Evolutionary conservation across 2,888 invertebrate species (phyloP), one percentile per base, ranked within the genome.

Genomic region (Capitulum mitella): DNA sequence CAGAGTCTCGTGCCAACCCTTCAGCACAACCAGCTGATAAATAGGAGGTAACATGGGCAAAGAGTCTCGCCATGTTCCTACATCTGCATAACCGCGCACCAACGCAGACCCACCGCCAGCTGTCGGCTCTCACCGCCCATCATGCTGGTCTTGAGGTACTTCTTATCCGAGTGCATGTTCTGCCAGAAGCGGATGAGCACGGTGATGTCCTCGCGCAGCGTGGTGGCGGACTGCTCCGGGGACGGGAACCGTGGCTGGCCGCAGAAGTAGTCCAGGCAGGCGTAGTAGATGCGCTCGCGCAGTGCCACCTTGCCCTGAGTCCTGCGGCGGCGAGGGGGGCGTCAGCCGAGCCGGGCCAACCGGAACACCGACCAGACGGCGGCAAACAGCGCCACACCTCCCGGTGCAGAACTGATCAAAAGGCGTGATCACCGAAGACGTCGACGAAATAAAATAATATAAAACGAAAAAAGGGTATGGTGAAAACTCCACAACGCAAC

Each of bases 181-280:
- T 97, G 94, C 98, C 98, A 99, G 87, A 99, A 99, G 83, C 92
- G 91, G 79, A 97, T 90, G 78, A 99, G 86, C 0, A 92, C 92
- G 58, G 91, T 89, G 82, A 99, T 93, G 84, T 99, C 98, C 83
- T 97, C 96, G 32, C 94, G 87, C 29, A 99, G 86, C 10, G 91
- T 89, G 0, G 92, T 89, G 51, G 90, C 89, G 29, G 46, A 29
- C 76, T 76, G 76, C 8, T 76, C 29, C 5, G 76, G 46, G 0
- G 92, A 92, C 0, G 98, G 98, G 83, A 93, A 94, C 79, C 92
- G 92, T n/a, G 93, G 91, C 0, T 93, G 92, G 1, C 94, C 90
- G 84, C 95, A 95, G 86, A 96, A 99, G 86, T 98, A 99, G 85
- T 99, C 98, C 78, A 99, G 87, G 79, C 98, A 96, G 54, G 92